Conservation (phyloP, 2,797 vertebrate genomes). For the Chloroceryle inda region DNA sequence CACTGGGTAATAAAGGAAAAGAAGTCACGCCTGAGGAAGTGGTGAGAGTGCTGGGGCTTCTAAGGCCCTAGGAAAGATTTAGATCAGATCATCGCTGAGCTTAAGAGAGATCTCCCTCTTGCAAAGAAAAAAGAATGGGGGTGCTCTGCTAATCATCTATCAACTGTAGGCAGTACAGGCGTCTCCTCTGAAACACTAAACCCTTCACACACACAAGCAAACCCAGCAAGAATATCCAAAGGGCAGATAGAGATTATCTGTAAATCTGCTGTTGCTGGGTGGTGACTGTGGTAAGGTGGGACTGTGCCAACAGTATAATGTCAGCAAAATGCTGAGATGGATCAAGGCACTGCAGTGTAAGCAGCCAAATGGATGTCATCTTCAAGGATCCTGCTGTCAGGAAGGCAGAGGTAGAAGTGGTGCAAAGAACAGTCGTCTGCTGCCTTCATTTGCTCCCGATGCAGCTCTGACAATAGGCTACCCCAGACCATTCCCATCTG, state of each 20-base stretch:
- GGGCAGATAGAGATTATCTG: neutral
- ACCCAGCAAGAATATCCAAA: neutral
- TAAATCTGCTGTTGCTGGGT: neutral
- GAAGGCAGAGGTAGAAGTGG: neutral
- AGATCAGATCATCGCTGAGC: neutral
- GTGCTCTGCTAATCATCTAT: neutral
- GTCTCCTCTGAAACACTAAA: neutral
- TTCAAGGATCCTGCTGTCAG: neutral
- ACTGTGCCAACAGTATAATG: neutral
- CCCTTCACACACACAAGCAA: neutral
- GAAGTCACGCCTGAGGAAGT: neutral
- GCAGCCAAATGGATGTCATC: neutral
- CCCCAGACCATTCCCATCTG: neutral
- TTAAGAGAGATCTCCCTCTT: neutral
- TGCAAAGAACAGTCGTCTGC: neutral
- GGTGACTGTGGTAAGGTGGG: neutral
- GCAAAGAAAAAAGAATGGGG: neutral
- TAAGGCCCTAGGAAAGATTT: neutral
- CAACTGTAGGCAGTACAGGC: neutral
- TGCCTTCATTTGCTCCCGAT: neutral
- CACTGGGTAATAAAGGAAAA: neutral
- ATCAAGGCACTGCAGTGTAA: neutral
- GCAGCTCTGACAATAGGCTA: neutral
- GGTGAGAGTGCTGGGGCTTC: neutral
- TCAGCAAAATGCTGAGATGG: neutral